Conservation (phyloP, 2,797 vertebrate genomes). For the Rhodeus uyekii region DNA sequence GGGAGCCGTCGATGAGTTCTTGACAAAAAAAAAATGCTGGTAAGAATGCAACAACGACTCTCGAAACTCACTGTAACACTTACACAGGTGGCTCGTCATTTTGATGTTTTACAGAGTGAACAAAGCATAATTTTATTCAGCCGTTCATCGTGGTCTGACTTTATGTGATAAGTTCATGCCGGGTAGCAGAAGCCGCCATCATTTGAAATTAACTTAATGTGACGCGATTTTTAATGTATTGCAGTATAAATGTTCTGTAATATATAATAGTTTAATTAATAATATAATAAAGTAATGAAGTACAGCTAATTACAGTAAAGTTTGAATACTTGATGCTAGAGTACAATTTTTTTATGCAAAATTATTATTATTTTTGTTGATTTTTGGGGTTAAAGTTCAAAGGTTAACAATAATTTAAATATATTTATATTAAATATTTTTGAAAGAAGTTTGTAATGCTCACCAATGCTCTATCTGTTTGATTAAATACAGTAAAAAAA, state of each 20-base stretch:
- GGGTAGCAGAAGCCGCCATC: no score
- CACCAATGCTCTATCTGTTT: neutral
- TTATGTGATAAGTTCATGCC: no score
- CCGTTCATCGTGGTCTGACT: no score
- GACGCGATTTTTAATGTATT: neutral
- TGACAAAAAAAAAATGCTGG: no score
- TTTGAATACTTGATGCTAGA: neutral
- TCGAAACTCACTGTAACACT: no score
- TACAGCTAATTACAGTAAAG: neutral
- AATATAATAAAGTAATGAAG: neutral
- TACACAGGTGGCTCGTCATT: no score
- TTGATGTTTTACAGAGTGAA: no score
- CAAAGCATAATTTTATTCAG: no score
- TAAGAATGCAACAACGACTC: no score
- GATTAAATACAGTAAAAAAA: neutral
- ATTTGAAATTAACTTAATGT: no score
- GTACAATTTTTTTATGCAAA: neutral
- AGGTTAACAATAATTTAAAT: no score
- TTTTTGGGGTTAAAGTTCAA: neutral
- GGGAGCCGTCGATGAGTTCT: no score
- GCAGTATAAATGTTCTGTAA: neutral
- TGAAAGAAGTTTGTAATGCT: neutral
- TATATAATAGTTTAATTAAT: neutral
- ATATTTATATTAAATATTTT: neutral
- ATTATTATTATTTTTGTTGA: neutral